Percentiles rank a stretch among this genome's conserved stretches.
Conservation (phyloP, 2,797 vertebrate genomes). For the Enteromius anoplus region DNA sequence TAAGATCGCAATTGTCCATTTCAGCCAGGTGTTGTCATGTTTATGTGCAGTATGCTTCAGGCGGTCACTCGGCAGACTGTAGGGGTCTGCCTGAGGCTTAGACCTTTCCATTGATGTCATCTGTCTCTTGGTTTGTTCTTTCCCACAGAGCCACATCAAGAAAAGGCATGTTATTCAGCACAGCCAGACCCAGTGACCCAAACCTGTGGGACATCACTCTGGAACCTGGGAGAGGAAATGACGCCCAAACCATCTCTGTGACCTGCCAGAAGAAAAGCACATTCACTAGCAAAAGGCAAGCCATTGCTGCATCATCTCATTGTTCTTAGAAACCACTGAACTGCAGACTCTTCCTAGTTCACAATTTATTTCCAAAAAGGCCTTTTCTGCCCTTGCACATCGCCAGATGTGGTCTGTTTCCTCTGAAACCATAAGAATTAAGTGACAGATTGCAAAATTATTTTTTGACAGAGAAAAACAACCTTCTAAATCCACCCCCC, state of each 20-base stretch:
- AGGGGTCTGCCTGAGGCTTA: neutral
- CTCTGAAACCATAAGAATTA: constrained; percentile 36
- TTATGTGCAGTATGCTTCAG: constrained; percentile 16
- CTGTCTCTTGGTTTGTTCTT: constrained; percentile 41
- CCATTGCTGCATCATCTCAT: neutral
- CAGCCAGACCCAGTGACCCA: constrained; percentile 73
- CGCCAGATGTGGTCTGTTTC: constrained; percentile 24
- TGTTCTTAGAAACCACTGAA: neutral
- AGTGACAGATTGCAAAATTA: constrained; percentile 53
- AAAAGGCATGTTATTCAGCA: constrained; percentile 73
- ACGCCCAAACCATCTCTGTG: constrained; percentile 71
- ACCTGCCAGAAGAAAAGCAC: constrained; percentile 73
- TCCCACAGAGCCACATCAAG: constrained; percentile 70
- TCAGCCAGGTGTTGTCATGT: neutral
- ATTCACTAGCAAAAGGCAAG: constrained; percentile 75
- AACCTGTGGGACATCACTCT: constrained; percentile 73
- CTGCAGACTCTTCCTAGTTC: constrained; percentile 14
- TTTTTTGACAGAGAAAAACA: constrained; percentile 41
- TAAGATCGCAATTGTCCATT: neutral
- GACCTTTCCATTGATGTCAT: constrained; percentile 15
- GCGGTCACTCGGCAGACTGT: neutral
- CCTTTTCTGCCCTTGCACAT: constrained; percentile 36
- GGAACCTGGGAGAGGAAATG: constrained; percentile 68
- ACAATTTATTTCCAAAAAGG: constrained; percentile 14
- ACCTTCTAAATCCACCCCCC: constrained; percentile 16